phyloP scores from a whole-genome alignment of 2,113 vertebrate genomes.

The Trinectes maculatus region DNA sequence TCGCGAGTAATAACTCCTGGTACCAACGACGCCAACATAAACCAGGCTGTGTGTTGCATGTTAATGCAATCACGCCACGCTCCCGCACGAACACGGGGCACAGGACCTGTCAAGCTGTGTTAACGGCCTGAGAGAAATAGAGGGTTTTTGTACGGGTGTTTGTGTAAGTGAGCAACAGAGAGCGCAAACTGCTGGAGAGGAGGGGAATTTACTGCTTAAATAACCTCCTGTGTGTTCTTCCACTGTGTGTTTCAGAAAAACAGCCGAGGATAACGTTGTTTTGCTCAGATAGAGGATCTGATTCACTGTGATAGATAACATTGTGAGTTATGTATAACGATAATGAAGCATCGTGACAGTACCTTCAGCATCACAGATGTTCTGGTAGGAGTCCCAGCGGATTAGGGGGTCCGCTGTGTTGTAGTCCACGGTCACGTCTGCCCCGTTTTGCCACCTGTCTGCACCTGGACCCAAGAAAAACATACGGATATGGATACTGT shows the following conservation, averaged over 20 bases:
- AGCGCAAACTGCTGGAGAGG: background rate
- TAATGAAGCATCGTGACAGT: constrained; percentile 35
- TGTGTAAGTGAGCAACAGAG: background rate
- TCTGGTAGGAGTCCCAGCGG: constrained; percentile 94
- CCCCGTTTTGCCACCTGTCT: constrained; percentile 86
- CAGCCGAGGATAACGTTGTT: too few relatives aligned
- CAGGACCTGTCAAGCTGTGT: background rate
- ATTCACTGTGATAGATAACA: background rate
- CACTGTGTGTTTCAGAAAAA: too few relatives aligned
- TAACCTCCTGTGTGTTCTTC: background rate
- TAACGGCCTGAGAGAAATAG: constrained; percentile 7
- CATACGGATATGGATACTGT: background rate
- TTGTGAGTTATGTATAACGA: constrained; percentile 27
- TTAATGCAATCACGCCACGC: constrained; percentile 36
- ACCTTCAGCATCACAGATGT: constrained; percentile 90
- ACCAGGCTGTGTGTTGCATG: constrained; percentile 29
- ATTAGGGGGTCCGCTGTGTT: constrained; percentile 88
- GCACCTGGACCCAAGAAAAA: constrained; percentile 74
- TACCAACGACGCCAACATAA: constrained; percentile 5
- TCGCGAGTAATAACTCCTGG: constrained; percentile 33
- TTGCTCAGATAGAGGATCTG: too few relatives aligned
- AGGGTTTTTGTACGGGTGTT: constrained; percentile 6
- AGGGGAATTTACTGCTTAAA: background rate
- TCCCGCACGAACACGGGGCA: constrained; percentile 2
- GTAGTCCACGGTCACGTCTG: constrained; percentile 88